Evolutionary conservation across 2,797 vertebrate genomes (phyloP), one percentile per base, ranked within the genome.

Genomic region (Enteromius fasciolatus): DNA sequence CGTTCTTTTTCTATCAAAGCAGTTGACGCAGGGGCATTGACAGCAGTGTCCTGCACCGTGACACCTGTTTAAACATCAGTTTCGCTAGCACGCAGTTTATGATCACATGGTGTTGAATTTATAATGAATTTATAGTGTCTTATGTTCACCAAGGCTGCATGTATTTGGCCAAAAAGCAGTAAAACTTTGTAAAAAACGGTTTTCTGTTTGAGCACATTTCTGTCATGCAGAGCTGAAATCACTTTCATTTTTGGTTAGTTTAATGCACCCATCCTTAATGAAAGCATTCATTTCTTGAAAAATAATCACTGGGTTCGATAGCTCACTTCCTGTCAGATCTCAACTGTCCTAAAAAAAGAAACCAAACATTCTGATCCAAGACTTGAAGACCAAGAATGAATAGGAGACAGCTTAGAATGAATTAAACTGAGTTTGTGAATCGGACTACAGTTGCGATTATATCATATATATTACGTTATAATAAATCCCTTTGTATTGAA

Each of bases 1-100:
- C 12, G 20, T 48, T 81, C n/a, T 31, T 63, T 31, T 57, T 72
- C 20, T 78, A 44, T 79, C 50, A 64, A 67, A 44, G 68, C 18
- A 48, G 78, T 73, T 64, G n/a, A 81, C 0, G 15, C 17, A 25
- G 44, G 23, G 3, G n/a, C 4, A 18, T 39, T 57, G 33, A 52
- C n/a, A 8, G 20, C 64, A 41, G 31, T 57, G 23, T 68, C 76
- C 39, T 72, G 57, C 17, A 25, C 50, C 12, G 23, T 75, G n/a
- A 41, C 48, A 28, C 68, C 48, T 59, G 28, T 36, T 72, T 61
- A 3, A 57, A 75, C 20, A 33, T n/a, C 7, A 5, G 14, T 68
- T 59, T 64, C 5, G 3, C 25, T 77, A 64, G 28, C 23, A 31
- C 48, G 18, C 6, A 28, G 7, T 73, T 63, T 63, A 12, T 33